A percentile compares a stretch with the other conserved stretches of the same genome.
phyloP scores from a whole-genome alignment of 2,888 invertebrate species.

The Callinectes sapidus region DNA sequence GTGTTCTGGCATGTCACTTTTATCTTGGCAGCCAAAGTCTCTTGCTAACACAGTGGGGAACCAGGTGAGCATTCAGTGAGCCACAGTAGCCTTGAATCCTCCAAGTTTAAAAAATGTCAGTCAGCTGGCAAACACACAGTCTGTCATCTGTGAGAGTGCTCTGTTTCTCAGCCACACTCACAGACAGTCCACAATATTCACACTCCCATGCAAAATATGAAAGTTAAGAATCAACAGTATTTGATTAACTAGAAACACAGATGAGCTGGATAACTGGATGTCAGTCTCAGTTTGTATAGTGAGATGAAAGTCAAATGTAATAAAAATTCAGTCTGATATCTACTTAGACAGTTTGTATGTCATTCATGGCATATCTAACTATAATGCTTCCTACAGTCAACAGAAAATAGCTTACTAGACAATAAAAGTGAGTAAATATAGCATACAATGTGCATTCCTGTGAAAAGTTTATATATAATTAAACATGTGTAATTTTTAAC shows the following conservation, averaged over 20 bases:
- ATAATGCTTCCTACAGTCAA: neutral
- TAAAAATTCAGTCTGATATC: neutral
- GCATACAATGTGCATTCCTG: neutral
- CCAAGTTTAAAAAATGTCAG: neutral
- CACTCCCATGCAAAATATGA: slow-evolving; percentile 1
- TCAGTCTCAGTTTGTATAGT: neutral
- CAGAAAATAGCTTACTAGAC: neutral
- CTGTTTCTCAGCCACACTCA: slow-evolving; percentile 14
- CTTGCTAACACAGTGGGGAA: neutral
- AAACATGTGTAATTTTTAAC: neutral
- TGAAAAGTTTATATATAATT: neutral
- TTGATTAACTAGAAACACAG: neutral
- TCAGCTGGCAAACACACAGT: neutral
- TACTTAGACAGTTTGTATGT: neutral
- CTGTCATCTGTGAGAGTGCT: neutral
- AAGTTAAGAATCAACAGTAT: neutral
- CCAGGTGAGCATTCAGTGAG: neutral
- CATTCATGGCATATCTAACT: neutral
- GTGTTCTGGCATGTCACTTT: neutral
- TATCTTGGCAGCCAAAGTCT: neutral
- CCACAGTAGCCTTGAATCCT: neutral
- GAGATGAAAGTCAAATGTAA: neutral
- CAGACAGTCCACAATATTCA: neutral
- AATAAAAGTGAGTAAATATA: neutral
- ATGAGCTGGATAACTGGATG: neutral